Percentiles rank a stretch among this genome's conserved stretches.
Conservation (phyloP, 1,140 invertebrate genomes). For the Drosophila dunni region DNA sequence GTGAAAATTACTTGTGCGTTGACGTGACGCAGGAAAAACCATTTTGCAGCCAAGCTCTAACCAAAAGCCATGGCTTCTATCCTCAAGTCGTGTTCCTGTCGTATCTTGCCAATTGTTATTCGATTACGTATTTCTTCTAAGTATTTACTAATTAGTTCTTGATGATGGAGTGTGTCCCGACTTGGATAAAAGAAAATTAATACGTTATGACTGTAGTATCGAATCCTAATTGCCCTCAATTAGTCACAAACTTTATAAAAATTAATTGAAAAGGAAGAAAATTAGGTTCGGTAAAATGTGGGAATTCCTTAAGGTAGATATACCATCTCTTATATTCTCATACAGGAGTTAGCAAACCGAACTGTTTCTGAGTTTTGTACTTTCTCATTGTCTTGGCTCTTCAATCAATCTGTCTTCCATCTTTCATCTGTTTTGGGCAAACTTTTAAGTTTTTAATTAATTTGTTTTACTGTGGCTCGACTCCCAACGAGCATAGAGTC, state of each 20-base stretch:
- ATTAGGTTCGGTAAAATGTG: too few species aligned
- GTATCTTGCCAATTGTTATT: constrained; percentile 41
- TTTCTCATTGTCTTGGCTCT: constrained; percentile 1
- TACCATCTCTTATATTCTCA: too few species aligned
- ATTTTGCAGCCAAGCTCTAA: constrained; percentile 37
- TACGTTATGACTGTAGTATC: constrained; percentile 16
- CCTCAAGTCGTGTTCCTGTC: neutral
- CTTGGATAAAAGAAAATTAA: constrained; percentile 21
- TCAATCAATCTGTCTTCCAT: neutral
- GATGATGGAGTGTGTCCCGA: constrained; percentile 40
- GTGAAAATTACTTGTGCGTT: constrained; percentile 77
- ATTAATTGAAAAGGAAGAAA: neutral
- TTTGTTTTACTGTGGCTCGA: constrained; percentile 71
- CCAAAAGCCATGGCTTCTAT: neutral
- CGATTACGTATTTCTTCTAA: constrained; percentile 55
- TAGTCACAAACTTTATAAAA: neutral
- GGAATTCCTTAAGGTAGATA: neutral
- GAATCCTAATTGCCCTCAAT: constrained; percentile 8
- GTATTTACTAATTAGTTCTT: constrained; percentile 73
- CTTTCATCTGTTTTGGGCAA: constrained; percentile 40
- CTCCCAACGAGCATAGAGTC: constrained; percentile 17
- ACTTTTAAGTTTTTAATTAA: constrained; percentile 82
- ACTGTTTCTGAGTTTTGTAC: neutral
- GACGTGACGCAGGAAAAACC: constrained; percentile 65
- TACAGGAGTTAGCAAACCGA: neutral